Conservation (phyloP, 2,113 vertebrate species). For the Tachysurus vachellii region DNA sequence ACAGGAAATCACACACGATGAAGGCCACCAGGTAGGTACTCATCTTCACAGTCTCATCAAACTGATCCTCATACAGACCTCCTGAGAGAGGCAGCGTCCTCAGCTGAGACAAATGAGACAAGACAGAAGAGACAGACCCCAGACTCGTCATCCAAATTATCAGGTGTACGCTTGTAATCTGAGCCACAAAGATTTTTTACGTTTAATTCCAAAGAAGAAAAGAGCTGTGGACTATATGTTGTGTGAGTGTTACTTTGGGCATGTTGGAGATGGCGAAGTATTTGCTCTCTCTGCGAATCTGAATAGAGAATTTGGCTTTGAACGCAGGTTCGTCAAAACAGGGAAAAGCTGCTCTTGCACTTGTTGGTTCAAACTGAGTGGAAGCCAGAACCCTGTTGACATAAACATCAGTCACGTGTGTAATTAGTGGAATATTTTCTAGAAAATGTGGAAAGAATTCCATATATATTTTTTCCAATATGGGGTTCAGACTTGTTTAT, state of each 20-base stretch:
- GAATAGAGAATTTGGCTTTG: slow-evolving; percentile 85
- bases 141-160: neutral
- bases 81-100: slow-evolving; percentile 74
- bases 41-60: slow-evolving; percentile 87
- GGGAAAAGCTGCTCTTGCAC: slow-evolving; percentile 87
- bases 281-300: slow-evolving; percentile 74
- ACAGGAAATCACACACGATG: slow-evolving; percentile 88
- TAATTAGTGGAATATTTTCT: neutral
- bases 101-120: slow-evolving; percentile 65
- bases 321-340: slow-evolving; percentile 90
- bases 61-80: slow-evolving; percentile 85
- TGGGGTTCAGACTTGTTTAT: neutral
- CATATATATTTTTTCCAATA: neutral
- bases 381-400: slow-evolving; percentile 78
- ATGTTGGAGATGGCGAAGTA: slow-evolving; percentile 87
- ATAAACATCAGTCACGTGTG: neutral
- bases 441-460: neutral
- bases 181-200: neutral
- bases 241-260: slow-evolving; percentile 76
- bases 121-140: neutral
- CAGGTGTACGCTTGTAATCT: neutral
- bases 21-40: slow-evolving; percentile 92
- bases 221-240: neutral
- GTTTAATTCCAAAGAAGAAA: neutral
- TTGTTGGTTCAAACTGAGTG: slow-evolving; percentile 87